These are phyloP conservation scores for Lepidotrigona ventralis DNA, from an alignment of 1,140 invertebrate species.

Conservation along the genomic window DNA sequence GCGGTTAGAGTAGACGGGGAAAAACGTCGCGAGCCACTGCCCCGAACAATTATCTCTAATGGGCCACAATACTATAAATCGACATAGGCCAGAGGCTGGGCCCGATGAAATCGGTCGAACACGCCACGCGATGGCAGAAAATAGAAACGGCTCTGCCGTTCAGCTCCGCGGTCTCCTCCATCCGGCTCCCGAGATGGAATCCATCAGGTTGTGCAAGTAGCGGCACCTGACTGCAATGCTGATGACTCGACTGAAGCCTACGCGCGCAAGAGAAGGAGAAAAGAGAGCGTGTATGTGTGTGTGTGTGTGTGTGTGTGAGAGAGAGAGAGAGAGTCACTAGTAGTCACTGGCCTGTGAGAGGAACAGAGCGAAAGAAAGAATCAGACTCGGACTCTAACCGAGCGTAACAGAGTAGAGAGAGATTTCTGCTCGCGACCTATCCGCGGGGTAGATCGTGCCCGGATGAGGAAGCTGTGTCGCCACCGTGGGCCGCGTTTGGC, in stretches of 20 bases:
- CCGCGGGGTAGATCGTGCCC: slow-evolving; percentile 41
- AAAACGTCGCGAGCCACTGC: slow-evolving; percentile 42
- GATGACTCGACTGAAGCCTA: slow-evolving; percentile 50
- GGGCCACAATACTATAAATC: slow-evolving; percentile 78
- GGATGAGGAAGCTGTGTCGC: slow-evolving; percentile 33
- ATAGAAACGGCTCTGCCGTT: slow-evolving; percentile 67
- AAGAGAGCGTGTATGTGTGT: no score
- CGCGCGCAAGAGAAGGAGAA: background rate
- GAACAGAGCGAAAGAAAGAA: slow-evolving; percentile 41
- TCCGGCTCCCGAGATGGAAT: slow-evolving; percentile 67
- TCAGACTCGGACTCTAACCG: slow-evolving; percentile 32
- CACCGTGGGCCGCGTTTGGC: background rate
- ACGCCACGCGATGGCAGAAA: slow-evolving; percentile 53
- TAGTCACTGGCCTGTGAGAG: background rate
- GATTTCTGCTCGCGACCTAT: slow-evolving; percentile 30
- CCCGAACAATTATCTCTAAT: slow-evolving; percentile 79
- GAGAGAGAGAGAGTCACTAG: slow-evolving; percentile 4
- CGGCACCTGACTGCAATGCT: slow-evolving; percentile 74
- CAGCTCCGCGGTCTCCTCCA: slow-evolving; percentile 41
- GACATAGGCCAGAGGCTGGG: slow-evolving; percentile 67
- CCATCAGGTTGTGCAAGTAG: slow-evolving; percentile 74
- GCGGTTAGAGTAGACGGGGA: background rate
- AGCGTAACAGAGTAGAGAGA: slow-evolving; percentile 28
- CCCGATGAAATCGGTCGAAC: slow-evolving; percentile 70
- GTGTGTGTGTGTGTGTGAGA: background rate